Evolutionary conservation across 2,888 invertebrate genomes (phyloP).

Genomic region (Acrobasis suavella): DNA sequence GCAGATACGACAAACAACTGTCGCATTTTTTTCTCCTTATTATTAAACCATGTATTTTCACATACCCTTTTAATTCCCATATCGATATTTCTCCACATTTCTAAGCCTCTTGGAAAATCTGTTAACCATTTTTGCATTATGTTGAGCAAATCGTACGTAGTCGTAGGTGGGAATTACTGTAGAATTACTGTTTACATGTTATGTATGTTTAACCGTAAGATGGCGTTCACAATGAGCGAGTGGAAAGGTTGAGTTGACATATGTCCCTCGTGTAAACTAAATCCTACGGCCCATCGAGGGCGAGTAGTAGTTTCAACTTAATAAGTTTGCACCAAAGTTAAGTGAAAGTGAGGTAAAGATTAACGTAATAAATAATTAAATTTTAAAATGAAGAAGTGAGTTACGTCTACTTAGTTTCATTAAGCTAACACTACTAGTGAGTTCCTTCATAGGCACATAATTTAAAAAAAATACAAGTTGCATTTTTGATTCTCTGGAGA

Average conservation of each 20-base stretch:
- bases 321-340: too few species aligned
- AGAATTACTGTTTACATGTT: constrained; percentile 12
- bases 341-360: too few species aligned
- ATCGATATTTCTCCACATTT: constrained; percentile 4
- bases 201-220: constrained; percentile 7
- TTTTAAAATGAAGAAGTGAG: too few species aligned
- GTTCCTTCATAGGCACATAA: too few species aligned
- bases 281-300: too few species aligned
- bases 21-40: neutral
- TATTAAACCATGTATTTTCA: constrained; percentile 30
- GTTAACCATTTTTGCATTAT: constrained; percentile 4
- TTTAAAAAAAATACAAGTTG: too few species aligned
- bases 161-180: constrained; percentile 6
- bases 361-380: too few species aligned
- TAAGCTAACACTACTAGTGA: too few species aligned
- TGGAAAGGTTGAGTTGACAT: neutral
- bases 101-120: constrained; percentile 9
- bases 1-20: too few species aligned
- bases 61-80: constrained; percentile 8
- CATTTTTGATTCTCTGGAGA: too few species aligned
- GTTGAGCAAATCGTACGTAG: constrained; percentile 3
- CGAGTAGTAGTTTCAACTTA: too few species aligned
- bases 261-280: neutral
- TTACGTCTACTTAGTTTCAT: too few species aligned
- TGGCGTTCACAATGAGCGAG: neutral